Conservation (phyloP, 2,797 vertebrate species). For the Urosaurus nigricauda region DNA sequence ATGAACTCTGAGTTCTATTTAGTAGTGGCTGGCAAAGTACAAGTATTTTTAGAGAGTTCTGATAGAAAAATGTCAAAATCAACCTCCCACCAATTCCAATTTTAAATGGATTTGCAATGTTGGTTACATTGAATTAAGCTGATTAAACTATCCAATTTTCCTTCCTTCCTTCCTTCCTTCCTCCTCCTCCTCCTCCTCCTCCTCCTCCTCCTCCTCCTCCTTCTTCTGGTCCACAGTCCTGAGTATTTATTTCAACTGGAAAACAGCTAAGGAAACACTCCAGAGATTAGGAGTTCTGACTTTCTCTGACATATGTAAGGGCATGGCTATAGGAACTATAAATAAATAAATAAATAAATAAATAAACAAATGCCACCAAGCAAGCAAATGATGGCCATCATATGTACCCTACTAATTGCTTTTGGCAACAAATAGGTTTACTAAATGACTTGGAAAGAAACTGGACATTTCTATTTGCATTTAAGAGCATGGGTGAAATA, state of each 20-base stretch:
- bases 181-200: too few relatives aligned
- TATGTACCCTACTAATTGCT: constrained; percentile 31
- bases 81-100: not conserved
- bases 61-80: not conserved
- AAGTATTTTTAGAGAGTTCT: not conserved
- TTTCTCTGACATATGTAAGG: not conserved
- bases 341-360: not conserved
- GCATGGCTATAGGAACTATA: not conserved
- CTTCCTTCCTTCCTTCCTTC: too few relatives aligned
- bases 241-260: not conserved
- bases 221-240: not conserved
- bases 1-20: not conserved
- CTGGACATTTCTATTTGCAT: constrained; percentile 40
- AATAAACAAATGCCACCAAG: not conserved
- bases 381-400: constrained; percentile 35
- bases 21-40: not conserved
- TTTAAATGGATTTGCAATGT: not conserved
- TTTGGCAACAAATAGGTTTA: constrained; percentile 30
- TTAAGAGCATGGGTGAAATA: constrained; percentile 19
- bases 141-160: not conserved
- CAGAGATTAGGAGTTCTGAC: not conserved
- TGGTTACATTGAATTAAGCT: not conserved
- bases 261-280: not conserved
- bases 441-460: constrained; percentile 43
- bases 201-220: not conserved